Evolutionary conservation across 2,888 invertebrate species (phyloP).

Genomic region (Sclerodermus sp.): DNA sequence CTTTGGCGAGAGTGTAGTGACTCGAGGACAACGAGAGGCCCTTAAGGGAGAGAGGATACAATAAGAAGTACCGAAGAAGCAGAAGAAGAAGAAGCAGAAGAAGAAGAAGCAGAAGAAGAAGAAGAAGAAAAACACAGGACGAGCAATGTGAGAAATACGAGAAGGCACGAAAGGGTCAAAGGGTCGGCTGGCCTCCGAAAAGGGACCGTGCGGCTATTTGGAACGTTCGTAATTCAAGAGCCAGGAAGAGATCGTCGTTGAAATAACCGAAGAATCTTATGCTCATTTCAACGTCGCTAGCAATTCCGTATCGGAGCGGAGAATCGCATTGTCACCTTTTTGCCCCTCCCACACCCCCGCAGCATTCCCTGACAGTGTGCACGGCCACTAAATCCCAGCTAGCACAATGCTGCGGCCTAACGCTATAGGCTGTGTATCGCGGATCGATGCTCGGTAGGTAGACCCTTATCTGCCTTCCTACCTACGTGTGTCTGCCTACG

Average conservation of each 20-base stretch:
- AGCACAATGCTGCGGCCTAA: constrained; percentile 37
- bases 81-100: background rate
- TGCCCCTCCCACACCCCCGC: constrained; percentile 19
- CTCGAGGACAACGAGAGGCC: constrained; percentile 7
- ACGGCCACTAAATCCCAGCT: constrained; percentile 40
- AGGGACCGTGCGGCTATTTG: constrained; percentile 35
- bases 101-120: constrained; percentile 9
- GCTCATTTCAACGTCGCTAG: constrained; percentile 42
- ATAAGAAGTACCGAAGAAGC: constrained; percentile 3
- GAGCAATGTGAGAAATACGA: constrained; percentile 9
- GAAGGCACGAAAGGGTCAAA: constrained; percentile 2
- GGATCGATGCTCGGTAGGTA: constrained; percentile 42
- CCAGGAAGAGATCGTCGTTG: constrained; percentile 27
- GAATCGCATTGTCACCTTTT: constrained; percentile 38
- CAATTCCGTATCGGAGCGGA: constrained; percentile 38
- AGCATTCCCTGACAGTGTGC: constrained; percentile 28
- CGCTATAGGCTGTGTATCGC: constrained; percentile 41
- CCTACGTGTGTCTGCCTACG: no score
- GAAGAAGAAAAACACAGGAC: constrained; percentile 13
- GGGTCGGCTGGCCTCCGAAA: no score
- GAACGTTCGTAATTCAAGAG: constrained; percentile 37
- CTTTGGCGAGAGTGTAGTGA: constrained; percentile 17
- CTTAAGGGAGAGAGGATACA: constrained; percentile 4
- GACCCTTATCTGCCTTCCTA: no score
- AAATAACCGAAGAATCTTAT: constrained; percentile 41